Evolutionary conservation across 1,140 invertebrate genomes (phyloP), one percentile per base, ranked within the genome.

Genomic region (Drosophila malerkotliana): DNA sequence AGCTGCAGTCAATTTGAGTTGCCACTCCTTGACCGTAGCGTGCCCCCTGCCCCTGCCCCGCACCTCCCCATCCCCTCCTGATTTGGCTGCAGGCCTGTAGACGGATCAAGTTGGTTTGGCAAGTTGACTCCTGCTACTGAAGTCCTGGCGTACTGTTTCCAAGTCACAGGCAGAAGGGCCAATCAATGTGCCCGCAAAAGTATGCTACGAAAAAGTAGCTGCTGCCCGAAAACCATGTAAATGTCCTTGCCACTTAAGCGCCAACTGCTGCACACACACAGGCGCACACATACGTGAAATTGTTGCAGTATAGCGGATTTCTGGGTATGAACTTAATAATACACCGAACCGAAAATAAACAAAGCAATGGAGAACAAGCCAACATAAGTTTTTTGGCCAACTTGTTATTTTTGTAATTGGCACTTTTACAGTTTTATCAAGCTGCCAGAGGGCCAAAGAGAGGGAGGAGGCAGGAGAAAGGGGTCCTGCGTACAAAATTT

Each of bases 1-100:
- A 84, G 81, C 82, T 84, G 81, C 82, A 84, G 77, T 84, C 82
- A 84, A 81, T 84, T 84, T 87, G 62, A 74, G 72, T 74, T 74
- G 60, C 52, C 59, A 26, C 9, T 37, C 58, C 45, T 15, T 34
- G 34, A 52, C 21, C 41, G 44, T 37, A 37, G 34, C 34, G 12
- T 34, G 32, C 12, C 34, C 34, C 10, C 4, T 0, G 9, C 34
- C 34, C 10, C 4, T 0, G 9, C 32, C 12, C 34, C 34, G 32
- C 34, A 14, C 47, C 26, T 8, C 12, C 34, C 24, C n/a, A 2
- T 3, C 14, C 28, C 12, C 24, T 14, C 26, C 54, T 37, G 14
- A 21, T 59, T 63, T 80, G 61, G 61, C 75, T 72, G 60, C 37
- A 67, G 51, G 72, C 73, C 68, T 78, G 59, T 58, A 61, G 60